Conservation (phyloP, 2,888 invertebrate species). For the Thera britannica region DNA sequence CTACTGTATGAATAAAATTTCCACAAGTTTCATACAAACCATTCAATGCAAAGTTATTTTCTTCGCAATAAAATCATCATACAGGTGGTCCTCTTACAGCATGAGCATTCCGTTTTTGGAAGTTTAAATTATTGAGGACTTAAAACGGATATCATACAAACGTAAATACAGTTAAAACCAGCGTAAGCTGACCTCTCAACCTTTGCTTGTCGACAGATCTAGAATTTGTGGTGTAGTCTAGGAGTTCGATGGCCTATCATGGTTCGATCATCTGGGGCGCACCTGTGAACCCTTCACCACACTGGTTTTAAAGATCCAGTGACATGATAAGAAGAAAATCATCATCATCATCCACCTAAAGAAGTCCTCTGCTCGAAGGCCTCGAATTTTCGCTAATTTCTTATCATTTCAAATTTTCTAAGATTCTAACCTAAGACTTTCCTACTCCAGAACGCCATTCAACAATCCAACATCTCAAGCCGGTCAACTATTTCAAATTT, state of each 20-base stretch:
- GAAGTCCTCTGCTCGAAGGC: too few species aligned
- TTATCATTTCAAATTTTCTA: too few species aligned
- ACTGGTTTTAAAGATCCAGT: too few species aligned
- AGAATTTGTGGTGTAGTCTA: conserved; percentile 16
- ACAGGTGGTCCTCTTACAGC: conserved; percentile 31
- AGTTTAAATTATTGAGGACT: conserved; percentile 36
- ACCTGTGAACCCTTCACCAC: too few species aligned
- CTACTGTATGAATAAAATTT: conserved; percentile 3
- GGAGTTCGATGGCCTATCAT: background rate
- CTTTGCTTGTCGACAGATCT: conserved; percentile 16
- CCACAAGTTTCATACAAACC: conserved; percentile 5
- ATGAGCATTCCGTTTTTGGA: conserved; percentile 34
- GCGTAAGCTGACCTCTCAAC: conserved; percentile 37
- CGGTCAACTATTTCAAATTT: background rate
- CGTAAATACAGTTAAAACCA: conserved; percentile 34
- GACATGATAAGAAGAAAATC: too few species aligned
- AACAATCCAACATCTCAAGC: background rate
- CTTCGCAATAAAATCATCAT: conserved; percentile 18
- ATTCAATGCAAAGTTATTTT: conserved; percentile 18
- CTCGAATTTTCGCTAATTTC: too few species aligned
- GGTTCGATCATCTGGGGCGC: too few species aligned
- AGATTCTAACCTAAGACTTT: too few species aligned
- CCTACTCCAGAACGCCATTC: too few species aligned
- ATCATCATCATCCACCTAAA: too few species aligned
- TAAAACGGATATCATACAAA: conserved; percentile 29